Base-by-base conservation (phyloP, 2,797 vertebrate genomes). In the Gambelia wislizenii region DNA sequence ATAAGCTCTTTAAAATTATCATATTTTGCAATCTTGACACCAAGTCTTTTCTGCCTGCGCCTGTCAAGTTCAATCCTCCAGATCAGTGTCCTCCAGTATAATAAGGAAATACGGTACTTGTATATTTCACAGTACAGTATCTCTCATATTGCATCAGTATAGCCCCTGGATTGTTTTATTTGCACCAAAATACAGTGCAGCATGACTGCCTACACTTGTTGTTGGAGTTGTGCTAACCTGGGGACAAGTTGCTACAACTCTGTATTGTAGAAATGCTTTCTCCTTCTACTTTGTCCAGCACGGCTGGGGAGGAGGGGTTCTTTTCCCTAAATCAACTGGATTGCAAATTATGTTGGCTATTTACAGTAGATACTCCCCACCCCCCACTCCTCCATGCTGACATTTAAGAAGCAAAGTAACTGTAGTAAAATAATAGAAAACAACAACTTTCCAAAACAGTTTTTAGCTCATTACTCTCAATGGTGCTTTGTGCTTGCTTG, bases 381-480 rank as follows among this genome's bases (percentile, higher is more conserved):
- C 70, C 27, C 44, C 82, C 18, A 0, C 33, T 9, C 8, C 61
- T 1, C 54, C 25, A 49, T 64, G 42, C 80, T 80, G 64, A 70
- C 76, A 70, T 79, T 83, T 88, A 75, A 75, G 67, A 82, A 74
- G 78, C 16, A 81, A 82, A 83, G 33, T 61, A 56, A 54, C 33
- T 30, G 12, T 83, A 75, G 70, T 83, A 83, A 88, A 88, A 47
- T 64, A 61, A 76, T 81, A 70, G 77, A 83, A 83, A 74, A 82
- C 42, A 64, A 88, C 87, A 74, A 74, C 42, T 47, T 75, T 83
- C 87, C 69, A 88, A 88, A 88, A 83, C 56, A 39, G 87, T 76
- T 88, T 83, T 83, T 88, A 75, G 87, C 70, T 49, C 87, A 39
- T 76, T 88, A 75, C 42, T 88, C 80, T 88, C 87, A 88, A 88